Evolutionary conservation across 2,888 invertebrate genomes (phyloP).

Genomic region (Drosophila maculinotata): DNA sequence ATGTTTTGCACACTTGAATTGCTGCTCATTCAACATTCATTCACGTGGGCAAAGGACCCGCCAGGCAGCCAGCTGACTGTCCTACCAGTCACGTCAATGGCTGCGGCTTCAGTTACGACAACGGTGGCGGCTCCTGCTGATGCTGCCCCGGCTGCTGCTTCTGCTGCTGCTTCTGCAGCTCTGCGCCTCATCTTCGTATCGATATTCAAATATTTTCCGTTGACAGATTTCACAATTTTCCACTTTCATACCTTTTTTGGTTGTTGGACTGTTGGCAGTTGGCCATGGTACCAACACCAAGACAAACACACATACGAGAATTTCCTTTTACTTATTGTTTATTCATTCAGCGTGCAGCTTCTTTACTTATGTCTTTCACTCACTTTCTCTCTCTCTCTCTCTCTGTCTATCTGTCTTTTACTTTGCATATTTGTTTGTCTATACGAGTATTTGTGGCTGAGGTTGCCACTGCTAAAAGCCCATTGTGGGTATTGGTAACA

Average conservation of each 20-base stretch:
- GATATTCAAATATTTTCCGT: slow-evolving; percentile 79
- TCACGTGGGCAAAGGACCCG: slow-evolving; percentile 60
- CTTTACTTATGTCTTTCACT: slow-evolving; percentile 33
- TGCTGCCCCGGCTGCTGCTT: slow-evolving; percentile 1
- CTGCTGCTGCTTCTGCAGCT: neutral
- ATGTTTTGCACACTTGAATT: slow-evolving; percentile 71
- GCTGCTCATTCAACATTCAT: slow-evolving; percentile 78
- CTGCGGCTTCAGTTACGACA: slow-evolving; percentile 4
- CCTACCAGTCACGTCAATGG: slow-evolving; percentile 39
- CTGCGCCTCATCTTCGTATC: slow-evolving; percentile 35
- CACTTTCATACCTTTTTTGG: slow-evolving; percentile 74
- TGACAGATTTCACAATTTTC: slow-evolving; percentile 78
- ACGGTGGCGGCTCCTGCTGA: neutral
- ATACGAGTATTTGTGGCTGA: slow-evolving; percentile 14
- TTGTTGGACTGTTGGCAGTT: slow-evolving; percentile 46
- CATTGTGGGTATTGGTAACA: slow-evolving; percentile 22
- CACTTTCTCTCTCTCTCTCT: neutral
- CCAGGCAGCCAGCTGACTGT: slow-evolving; percentile 19
- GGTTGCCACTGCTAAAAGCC: slow-evolving; percentile 25
- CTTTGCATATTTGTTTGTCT: slow-evolving; percentile 7
- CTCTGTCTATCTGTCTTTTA: neutral
- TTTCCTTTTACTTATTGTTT: slow-evolving; percentile 71
- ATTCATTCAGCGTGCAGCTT: slow-evolving; percentile 57
- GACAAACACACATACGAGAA: slow-evolving; percentile 15
- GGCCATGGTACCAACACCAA: slow-evolving; percentile 38